A percentile compares a stretch with the other conserved stretches of the same genome.
These are phyloP conservation scores for Cheiracanthium punctorium DNA, from an alignment of 2,888 invertebrate genomes.

Conservation along the genomic window DNA sequence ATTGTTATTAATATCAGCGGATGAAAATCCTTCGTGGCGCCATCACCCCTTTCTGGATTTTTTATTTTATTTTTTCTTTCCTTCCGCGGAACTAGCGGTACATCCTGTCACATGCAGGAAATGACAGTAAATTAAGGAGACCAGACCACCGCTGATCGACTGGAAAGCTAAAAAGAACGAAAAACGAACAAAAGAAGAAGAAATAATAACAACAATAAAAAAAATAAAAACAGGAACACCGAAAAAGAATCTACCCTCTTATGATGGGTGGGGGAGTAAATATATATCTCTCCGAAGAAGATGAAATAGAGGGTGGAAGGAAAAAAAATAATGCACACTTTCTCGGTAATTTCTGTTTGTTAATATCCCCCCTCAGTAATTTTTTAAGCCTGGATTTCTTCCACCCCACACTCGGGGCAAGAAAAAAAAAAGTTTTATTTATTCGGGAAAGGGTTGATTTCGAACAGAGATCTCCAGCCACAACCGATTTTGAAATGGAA, in stretches of 20 bases:
- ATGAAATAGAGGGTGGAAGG: constrained; percentile 18
- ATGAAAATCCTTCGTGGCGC: constrained; percentile 64
- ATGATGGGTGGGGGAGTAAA: constrained; percentile 30
- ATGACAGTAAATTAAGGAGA: constrained; percentile 69
- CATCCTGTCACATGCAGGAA: constrained; percentile 68
- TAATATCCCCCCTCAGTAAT: constrained; percentile 50
- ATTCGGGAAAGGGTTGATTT: constrained; percentile 7
- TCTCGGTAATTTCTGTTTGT: constrained; percentile 66
- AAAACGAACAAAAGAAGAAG: constrained; percentile 25
- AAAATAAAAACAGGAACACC: constrained; percentile 5
- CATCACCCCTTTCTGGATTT: constrained; percentile 35
- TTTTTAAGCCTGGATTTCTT: constrained; percentile 47
- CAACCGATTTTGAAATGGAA: constrained; percentile 5
- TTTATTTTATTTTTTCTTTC: constrained; percentile 8
- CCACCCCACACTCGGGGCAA: background rate
- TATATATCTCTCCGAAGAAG: constrained; percentile 33
- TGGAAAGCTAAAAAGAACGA: constrained; percentile 40
- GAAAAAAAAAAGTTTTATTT: background rate
- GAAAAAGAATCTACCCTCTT: constrained; percentile 3
- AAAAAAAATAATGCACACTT: constrained; percentile 41
- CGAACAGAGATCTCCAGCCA: constrained; percentile 7
- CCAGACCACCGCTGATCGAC: constrained; percentile 63
- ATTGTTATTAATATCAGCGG: constrained; percentile 71
- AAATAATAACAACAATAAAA: background rate
- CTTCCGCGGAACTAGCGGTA: constrained; percentile 21